A percentile compares a stretch with the other conserved stretches of the same genome.
phyloP scores from a whole-genome alignment of 2,888 invertebrate species.

The Trissoscelio sp. region DNA sequence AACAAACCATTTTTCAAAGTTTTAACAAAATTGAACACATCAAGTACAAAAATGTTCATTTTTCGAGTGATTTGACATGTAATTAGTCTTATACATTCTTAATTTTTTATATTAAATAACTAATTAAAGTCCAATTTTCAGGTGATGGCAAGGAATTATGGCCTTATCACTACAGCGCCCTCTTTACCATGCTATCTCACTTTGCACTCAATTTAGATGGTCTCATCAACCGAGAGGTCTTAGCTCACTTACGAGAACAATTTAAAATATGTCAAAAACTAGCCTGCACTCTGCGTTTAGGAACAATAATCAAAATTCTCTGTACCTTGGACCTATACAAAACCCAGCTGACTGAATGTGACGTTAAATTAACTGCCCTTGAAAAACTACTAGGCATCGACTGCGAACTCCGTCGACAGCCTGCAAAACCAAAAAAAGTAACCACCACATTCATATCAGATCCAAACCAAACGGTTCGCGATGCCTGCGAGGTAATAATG shows the following conservation, averaged over 20 bases:
- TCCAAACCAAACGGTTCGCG: conserved; percentile 52
- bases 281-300: conserved; percentile 76
- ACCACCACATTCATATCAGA: not conserved
- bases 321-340: conserved; percentile 78
- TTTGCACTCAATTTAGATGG: conserved; percentile 75
- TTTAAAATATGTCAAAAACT: conserved; percentile 75
- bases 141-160: conserved; percentile 24
- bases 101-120: not conserved
- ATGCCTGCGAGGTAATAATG: conserved; percentile 45
- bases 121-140: conserved; percentile 9
- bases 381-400: conserved; percentile 79
- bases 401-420: conserved; percentile 68
- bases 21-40: no score
- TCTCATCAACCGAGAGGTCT: conserved; percentile 77
- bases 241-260: conserved; percentile 74
- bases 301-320: conserved; percentile 77
- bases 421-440: conserved; percentile 7
- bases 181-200: conserved; percentile 8
- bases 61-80: no score
- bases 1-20: no score
- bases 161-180: conserved; percentile 21
- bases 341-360: conserved; percentile 76
- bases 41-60: no score
- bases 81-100: no score
- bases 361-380: conserved; percentile 78